A percentile compares a stretch with the other conserved stretches of the same genome.
These are phyloP conservation scores for Mirounga angustirostris DNA, from an alignment of 2,113 vertebrate species.

Conservation along the genomic window DNA sequence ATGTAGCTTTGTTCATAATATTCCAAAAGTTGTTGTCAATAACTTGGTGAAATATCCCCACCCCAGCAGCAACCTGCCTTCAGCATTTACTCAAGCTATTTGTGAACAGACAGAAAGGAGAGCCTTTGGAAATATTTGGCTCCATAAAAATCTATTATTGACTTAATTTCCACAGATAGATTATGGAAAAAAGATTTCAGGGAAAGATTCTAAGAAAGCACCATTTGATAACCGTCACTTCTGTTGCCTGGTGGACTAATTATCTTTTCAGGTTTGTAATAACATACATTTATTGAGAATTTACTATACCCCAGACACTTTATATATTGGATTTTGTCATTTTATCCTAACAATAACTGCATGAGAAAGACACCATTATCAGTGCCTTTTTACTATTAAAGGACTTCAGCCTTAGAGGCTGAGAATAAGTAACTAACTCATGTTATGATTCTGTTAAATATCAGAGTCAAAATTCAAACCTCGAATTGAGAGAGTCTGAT, in stretches of 20 bases:
- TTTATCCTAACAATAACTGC: background rate
- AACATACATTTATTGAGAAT: slow-evolving; percentile 8
- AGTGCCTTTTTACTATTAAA: background rate
- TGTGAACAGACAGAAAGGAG: background rate
- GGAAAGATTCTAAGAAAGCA: background rate
- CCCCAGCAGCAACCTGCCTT: background rate
- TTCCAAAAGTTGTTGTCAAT: background rate
- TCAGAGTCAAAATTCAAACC: background rate
- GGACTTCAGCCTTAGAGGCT: background rate
- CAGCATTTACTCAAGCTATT: background rate
- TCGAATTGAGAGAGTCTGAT: background rate
- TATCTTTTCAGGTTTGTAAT: background rate
- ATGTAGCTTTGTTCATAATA: background rate
- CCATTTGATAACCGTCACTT: background rate
- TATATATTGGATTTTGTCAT: background rate
- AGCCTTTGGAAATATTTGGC: background rate
- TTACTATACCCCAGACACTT: background rate
- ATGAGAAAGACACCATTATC: background rate
- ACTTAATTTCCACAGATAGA: slow-evolving; percentile 32
- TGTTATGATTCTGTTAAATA: background rate
- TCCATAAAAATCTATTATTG: slow-evolving; percentile 39
- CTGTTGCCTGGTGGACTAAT: background rate
- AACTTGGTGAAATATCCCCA: background rate
- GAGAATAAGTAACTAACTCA: background rate
- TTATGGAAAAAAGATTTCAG: background rate